Evolutionary conservation across 2,888 invertebrate genomes (phyloP).

Genomic region (Pharmacophagus antenor): DNA sequence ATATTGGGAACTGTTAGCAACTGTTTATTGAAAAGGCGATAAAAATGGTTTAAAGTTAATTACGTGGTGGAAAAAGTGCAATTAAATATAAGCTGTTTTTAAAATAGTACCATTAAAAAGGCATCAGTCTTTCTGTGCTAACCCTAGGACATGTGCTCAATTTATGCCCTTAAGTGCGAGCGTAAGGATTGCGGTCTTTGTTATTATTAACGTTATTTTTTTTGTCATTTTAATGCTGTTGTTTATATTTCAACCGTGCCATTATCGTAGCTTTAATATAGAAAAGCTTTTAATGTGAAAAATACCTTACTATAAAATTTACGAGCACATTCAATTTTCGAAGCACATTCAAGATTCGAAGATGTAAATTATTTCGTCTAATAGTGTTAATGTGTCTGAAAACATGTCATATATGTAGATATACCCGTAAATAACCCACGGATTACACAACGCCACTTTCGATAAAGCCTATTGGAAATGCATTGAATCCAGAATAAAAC

Average conservation of each 20-base stretch:
- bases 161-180: constrained; percentile 20
- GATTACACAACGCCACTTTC: background rate
- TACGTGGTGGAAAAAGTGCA: constrained; percentile 10
- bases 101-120: constrained; percentile 27
- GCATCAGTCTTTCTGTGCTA: constrained; percentile 24
- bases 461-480: background rate
- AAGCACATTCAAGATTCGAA: too few relatives aligned
- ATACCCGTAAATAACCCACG: background rate
- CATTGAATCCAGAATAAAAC: background rate
- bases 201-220: constrained; percentile 16
- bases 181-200: constrained; percentile 22
- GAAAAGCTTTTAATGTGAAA: too few relatives aligned
- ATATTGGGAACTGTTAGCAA: background rate
- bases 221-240: constrained; percentile 19
- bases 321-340: too few relatives aligned
- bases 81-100: constrained; percentile 19
- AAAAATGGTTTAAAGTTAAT: constrained; percentile 16
- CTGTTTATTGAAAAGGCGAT: constrained; percentile 16
- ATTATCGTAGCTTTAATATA: background rate
- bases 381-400: too few relatives aligned
- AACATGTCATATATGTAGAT: background rate
- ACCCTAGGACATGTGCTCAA: constrained; percentile 25
- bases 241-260: background rate
- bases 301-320: too few relatives aligned
- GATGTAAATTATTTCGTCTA: too few relatives aligned